Evolutionary conservation across 2,797 vertebrate species (phyloP).

Genomic region (Hirundo rustica): DNA sequence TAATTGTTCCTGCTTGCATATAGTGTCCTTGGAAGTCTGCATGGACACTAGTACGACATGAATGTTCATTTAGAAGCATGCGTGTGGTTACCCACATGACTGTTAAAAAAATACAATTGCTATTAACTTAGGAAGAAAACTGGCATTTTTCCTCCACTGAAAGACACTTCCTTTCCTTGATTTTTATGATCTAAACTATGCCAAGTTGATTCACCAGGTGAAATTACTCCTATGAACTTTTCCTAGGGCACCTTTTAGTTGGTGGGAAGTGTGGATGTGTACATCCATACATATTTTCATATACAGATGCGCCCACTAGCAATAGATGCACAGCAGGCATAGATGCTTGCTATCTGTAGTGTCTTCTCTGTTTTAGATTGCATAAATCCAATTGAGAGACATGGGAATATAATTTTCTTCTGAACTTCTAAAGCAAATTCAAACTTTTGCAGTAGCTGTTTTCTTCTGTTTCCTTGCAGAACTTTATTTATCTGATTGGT

Average conservation of each 20-base stretch:
- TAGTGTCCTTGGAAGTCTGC: neutral
- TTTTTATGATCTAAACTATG: neutral
- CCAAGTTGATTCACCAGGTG: neutral
- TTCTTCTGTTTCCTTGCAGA: neutral
- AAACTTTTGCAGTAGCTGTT: neutral
- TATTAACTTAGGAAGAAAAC: neutral
- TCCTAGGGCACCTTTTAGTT: neutral
- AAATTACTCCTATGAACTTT: neutral
- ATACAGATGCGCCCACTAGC: neutral
- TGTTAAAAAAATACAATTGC: neutral
- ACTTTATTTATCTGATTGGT: neutral
- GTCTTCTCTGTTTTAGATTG: neutral
- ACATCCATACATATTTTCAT: fast-evolving
- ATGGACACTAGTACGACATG: neutral
- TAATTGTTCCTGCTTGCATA: neutral
- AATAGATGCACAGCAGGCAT: neutral
- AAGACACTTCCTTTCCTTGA: neutral
- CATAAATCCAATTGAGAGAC: neutral
- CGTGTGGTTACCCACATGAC: fast-evolving
- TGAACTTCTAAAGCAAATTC: neutral
- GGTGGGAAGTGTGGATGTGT: neutral
- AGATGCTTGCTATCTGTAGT: neutral
- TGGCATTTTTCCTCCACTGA: neutral
- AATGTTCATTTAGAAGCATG: neutral
- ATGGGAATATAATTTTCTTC: neutral